These are phyloP conservation scores for Oligia fasciuncula DNA, from an alignment of 2,888 invertebrate genomes.

Conservation along the genomic window DNA sequence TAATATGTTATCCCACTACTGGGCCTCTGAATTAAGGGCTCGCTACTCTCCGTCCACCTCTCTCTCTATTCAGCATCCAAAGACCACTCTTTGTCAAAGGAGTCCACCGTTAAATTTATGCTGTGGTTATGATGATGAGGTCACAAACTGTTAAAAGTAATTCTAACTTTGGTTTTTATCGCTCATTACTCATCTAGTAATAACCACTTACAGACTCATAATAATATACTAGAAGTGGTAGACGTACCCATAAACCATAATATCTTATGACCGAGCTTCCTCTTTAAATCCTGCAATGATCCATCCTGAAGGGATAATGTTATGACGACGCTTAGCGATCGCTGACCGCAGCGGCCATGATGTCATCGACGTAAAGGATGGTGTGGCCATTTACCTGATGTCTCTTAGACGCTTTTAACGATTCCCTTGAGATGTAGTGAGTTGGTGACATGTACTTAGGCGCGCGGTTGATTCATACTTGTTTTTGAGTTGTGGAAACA, in stretches of 20 bases:
- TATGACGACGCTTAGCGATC: constrained; percentile 40
- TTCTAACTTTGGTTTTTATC: background rate
- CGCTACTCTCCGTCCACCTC: background rate
- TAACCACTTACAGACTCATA: constrained; percentile 2
- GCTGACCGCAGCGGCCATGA: constrained; percentile 54
- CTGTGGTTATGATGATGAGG: background rate
- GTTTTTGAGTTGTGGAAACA: constrained; percentile 34
- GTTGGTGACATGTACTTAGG: constrained; percentile 35
- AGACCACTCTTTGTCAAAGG: background rate
- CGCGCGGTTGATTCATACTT: constrained; percentile 37
- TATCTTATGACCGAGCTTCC: constrained; percentile 27
- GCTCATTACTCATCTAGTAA: background rate
- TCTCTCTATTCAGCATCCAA: background rate
- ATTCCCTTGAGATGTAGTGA: constrained; percentile 26
- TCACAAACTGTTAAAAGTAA: background rate
- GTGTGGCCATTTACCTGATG: constrained; percentile 49
- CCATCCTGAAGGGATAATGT: constrained; percentile 40
- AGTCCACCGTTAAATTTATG: background rate
- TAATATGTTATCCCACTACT: background rate
- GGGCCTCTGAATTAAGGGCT: background rate
- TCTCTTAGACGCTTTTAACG: constrained; percentile 31
- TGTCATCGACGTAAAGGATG: constrained; percentile 31
- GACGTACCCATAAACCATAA: constrained; percentile 7
- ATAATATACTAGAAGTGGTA: background rate
- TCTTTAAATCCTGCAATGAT: constrained; percentile 33